Percentiles rank a stretch among this genome's conserved stretches.
Conservation (phyloP, 2,797 vertebrate genomes). For the Pempheris klunzingeri region DNA sequence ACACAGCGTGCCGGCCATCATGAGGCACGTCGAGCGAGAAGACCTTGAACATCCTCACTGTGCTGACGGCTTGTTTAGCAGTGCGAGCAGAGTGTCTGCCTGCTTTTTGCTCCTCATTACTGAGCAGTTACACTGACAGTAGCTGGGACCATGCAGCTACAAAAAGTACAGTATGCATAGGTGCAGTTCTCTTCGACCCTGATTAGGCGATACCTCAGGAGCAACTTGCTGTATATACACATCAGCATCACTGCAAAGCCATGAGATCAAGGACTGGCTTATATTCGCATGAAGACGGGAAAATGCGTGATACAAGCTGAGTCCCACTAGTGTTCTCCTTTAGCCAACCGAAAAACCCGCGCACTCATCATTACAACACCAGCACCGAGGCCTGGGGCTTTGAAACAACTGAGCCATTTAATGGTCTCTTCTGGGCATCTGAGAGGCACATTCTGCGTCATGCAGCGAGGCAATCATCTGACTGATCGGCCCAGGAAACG, state of each 20-base stretch:
- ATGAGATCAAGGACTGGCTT: slow-evolving; percentile 31
- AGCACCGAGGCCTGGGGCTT: slow-evolving; percentile 54
- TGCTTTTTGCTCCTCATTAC: slow-evolving; percentile 67
- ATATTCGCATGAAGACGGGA: slow-evolving; percentile 27
- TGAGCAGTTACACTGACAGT: slow-evolving; percentile 50
- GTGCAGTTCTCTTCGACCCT: slow-evolving; percentile 14
- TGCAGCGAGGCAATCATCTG: slow-evolving; percentile 74
- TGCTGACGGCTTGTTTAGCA: slow-evolving; percentile 65
- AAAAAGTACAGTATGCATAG: slow-evolving; percentile 11
- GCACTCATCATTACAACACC: slow-evolving; percentile 68
- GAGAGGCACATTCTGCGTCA: slow-evolving; percentile 59
- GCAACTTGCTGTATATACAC: slow-evolving; percentile 35
- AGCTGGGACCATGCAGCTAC: slow-evolving; percentile 22
- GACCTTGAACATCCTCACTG: slow-evolving; percentile 61
- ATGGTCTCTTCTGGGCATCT: slow-evolving; percentile 77
- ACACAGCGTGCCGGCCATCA: slow-evolving; percentile 58
- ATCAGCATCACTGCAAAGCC: slow-evolving; percentile 35
- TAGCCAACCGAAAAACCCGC: slow-evolving; percentile 40
- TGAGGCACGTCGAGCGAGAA: slow-evolving; percentile 34
- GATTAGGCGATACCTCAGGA: slow-evolving; percentile 30
- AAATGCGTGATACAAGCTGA: slow-evolving; percentile 46
- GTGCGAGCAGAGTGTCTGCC: slow-evolving; percentile 50
- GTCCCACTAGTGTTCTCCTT: slow-evolving; percentile 44
- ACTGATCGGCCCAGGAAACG: slow-evolving; percentile 74
- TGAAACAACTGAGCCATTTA: slow-evolving; percentile 75